A percentile compares a stretch with the other conserved stretches of the same genome.
These are phyloP conservation scores for Xanthorhoe spadicearia DNA, from an alignment of 2,888 invertebrate genomes.

Conservation along the genomic window DNA sequence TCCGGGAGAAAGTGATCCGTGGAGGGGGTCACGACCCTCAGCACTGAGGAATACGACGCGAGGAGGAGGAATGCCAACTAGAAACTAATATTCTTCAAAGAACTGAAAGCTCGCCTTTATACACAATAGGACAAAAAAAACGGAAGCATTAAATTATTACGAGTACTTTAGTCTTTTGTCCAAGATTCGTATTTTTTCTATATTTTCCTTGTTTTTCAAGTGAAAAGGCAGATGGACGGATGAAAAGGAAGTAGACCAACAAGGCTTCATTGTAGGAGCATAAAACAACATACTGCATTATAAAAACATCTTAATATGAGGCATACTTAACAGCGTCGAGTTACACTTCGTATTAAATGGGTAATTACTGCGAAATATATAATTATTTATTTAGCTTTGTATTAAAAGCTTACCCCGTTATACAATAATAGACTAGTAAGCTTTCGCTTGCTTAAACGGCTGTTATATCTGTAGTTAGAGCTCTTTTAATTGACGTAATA, in stretches of 20 bases:
- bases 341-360: neutral
- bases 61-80: too few species aligned
- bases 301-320: conserved; percentile 12
- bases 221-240: conserved; percentile 29
- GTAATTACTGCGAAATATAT: neutral
- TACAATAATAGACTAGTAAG: too few species aligned
- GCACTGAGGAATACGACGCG: too few species aligned
- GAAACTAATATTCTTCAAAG: conserved; percentile 1
- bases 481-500: too few species aligned
- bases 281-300: conserved; percentile 24
- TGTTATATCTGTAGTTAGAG: too few species aligned
- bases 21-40: too few species aligned
- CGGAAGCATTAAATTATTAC: neutral
- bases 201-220: conserved; percentile 10
- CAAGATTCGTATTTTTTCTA: conserved; percentile 1
- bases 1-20: too few species aligned
- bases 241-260: conserved; percentile 27
- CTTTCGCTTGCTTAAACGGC: too few species aligned
- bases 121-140: neutral
- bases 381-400: too few species aligned
- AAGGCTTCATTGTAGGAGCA: conserved; percentile 27
- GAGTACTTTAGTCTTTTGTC: neutral
- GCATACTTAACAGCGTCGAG: neutral
- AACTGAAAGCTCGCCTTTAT: neutral
- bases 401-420: too few species aligned